Percentiles rank a stretch among this genome's conserved stretches.
These are phyloP conservation scores for Prosopocoilus inquinatus DNA, from an alignment of 2,888 invertebrate genomes.

Conservation along the genomic window DNA sequence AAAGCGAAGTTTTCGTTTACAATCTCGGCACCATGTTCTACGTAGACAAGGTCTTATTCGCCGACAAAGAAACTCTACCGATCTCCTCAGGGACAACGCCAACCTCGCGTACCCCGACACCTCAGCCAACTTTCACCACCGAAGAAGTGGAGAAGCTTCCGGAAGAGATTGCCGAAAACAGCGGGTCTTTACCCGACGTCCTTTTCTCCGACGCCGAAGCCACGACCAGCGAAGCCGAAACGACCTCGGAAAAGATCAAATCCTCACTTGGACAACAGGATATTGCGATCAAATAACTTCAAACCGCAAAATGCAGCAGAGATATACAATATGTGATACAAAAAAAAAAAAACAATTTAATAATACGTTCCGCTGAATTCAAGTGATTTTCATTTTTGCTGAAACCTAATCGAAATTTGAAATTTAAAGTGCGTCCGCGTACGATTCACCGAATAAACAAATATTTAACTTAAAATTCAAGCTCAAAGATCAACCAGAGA, in stretches of 20 bases:
- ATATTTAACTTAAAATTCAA: no score
- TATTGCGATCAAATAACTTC: slow-evolving; percentile 17
- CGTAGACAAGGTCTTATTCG: slow-evolving; percentile 59
- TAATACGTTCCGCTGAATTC: no score
- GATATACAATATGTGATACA: neutral
- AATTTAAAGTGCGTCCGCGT: no score
- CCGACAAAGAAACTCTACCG: slow-evolving; percentile 37
- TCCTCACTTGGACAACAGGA: slow-evolving; percentile 11
- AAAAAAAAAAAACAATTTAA: neutral
- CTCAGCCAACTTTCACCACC: slow-evolving; percentile 27
- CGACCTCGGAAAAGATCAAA: slow-evolving; percentile 5
- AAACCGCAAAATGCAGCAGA: no score
- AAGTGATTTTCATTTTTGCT: no score
- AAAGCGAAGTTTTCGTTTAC: slow-evolving; percentile 64
- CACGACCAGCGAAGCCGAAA: slow-evolving; percentile 8
- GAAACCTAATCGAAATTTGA: no score
- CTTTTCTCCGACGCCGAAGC: slow-evolving; percentile 42
- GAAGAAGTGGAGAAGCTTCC: slow-evolving; percentile 41
- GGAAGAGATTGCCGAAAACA: slow-evolving; percentile 44
- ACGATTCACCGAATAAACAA: no score
- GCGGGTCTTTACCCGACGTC: slow-evolving; percentile 45
- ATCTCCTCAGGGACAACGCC: slow-evolving; percentile 27
- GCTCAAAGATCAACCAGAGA: no score
- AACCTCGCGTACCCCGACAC: slow-evolving; percentile 6
- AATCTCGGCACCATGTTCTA: slow-evolving; percentile 66